Conservation (phyloP, 1,140 invertebrate species). For the silkworm (Bombyx mori) region ASM3026992v2 NC_085107.1:11673501-11674000, state of each 20-base stretch:
- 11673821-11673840: too few relatives aligned
- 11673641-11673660: constrained; percentile 35
- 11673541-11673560: background rate
- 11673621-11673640: constrained; percentile 14
- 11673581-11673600: constrained; percentile 3
- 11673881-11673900: too few relatives aligned
- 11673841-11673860: too few relatives aligned
- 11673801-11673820: too few relatives aligned
- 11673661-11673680: constrained; percentile 34
- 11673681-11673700: constrained; percentile 13
- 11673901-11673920: too few relatives aligned
- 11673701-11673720: constrained; percentile 3
- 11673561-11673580: constrained; percentile 5
- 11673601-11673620: constrained; percentile 33
- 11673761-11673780: background rate
- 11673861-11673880: too few relatives aligned
- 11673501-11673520: too few relatives aligned
- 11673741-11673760: constrained; percentile 1
- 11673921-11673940: background rate
- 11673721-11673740: background rate
- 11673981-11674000: constrained; percentile 70
- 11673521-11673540: background rate
- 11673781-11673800: too few relatives aligned
- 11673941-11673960: background rate
- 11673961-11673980: constrained; percentile 49